Conservation (phyloP, 2,888 invertebrate genomes). For the Catocala nupta region DNA sequence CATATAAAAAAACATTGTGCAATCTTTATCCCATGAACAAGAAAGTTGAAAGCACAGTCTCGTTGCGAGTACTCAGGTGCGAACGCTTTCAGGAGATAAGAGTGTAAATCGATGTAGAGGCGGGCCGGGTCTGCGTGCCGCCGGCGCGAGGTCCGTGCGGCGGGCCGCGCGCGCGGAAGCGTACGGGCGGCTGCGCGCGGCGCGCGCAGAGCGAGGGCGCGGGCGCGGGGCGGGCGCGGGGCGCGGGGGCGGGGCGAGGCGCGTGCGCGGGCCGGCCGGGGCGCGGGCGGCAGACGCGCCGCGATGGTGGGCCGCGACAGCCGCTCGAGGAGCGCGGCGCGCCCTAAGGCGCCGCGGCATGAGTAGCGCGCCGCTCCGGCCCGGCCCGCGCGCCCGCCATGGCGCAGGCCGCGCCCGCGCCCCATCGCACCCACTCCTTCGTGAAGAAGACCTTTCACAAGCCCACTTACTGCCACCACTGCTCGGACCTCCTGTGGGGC, state of each 20-base stretch:
- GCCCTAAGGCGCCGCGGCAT: conserved; percentile 87
- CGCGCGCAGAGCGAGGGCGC: conserved; percentile 29
- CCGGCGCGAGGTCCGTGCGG: conserved; percentile 29
- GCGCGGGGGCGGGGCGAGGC: conserved; percentile 45
- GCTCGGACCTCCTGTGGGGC: conserved; percentile 99
- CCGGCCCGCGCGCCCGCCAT: conserved; percentile 86
- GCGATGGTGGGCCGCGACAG: conserved; percentile 88
- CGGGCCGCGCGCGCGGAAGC: conserved; percentile 25
- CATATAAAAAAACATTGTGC: too few relatives aligned
- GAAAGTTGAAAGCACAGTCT: too few relatives aligned
- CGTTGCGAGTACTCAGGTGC: too few relatives aligned
- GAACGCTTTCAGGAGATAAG: conserved; percentile 49
- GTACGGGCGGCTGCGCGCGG: too few relatives aligned
- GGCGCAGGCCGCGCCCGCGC: conserved; percentile 88
- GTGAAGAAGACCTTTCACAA: conserved; percentile 99
- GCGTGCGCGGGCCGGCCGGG: conserved; percentile 65
- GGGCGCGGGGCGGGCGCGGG: conserved; percentile 61
- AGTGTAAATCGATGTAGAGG: conserved; percentile 63
- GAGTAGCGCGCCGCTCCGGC: conserved; percentile 85
- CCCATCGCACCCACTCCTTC: conserved; percentile 96
- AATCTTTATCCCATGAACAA: too few relatives aligned
- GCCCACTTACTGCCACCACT: conserved; percentile 99
- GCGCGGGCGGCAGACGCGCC: conserved; percentile 84
- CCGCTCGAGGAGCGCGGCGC: conserved; percentile 87
- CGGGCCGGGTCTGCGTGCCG: too few relatives aligned